Base-by-base conservation (phyloP, 2,113 vertebrate species). In the Erythrolamprus reginae region DNA sequence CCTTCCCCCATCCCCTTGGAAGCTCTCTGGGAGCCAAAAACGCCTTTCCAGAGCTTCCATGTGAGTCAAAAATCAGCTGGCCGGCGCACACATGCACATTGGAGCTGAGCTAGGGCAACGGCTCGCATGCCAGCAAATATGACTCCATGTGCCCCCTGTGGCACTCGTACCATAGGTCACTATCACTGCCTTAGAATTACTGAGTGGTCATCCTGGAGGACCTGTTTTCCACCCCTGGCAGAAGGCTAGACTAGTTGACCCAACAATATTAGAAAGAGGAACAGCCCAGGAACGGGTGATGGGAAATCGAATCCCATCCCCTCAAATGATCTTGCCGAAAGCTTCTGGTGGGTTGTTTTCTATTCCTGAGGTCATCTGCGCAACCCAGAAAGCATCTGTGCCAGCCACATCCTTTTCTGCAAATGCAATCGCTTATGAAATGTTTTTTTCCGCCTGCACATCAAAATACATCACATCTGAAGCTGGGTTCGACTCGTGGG, bases 401-500 rank as follows among this genome's bases (percentile, higher is more conserved):
- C n/a, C 13, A 19, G 28, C 33, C 70, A 42, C 33, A 19, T 77
- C 70, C 70, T 19, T 21, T 45, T n/a, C n/a, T 77, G 17, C 70
- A 21, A 77, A 38, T 8, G 6, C 70, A 21, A 42, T 38, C 42
- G 33, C 70, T n/a, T 15, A 1, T 12, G 10, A 47, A n/a, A 24
- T 6, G 17, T 53, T 23, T 48, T 58, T 9, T n/a, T n/a, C n/a
- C n/a, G n/a, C 88, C 9, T 24, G 52, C 51, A 58, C 56, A 7
- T 10, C 10, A 2, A 50, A 51, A 45, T 2, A 24, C n/a, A 17
- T 47, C 52, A 2, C 17, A 10, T 48, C 28, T 23, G 77, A 84
- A 28, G n/a, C 33, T 26, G 61, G 61, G 61, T 33, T 82, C 33
- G n/a, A 51, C 21, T 50, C 91, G 90, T 84, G 70, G 92, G 94